Percentiles rank a stretch among this genome's conserved stretches.
These are phyloP conservation scores for Microcaecilia unicolor DNA, from an alignment of 2,797 vertebrate species.

Conservation along the genomic window DNA sequence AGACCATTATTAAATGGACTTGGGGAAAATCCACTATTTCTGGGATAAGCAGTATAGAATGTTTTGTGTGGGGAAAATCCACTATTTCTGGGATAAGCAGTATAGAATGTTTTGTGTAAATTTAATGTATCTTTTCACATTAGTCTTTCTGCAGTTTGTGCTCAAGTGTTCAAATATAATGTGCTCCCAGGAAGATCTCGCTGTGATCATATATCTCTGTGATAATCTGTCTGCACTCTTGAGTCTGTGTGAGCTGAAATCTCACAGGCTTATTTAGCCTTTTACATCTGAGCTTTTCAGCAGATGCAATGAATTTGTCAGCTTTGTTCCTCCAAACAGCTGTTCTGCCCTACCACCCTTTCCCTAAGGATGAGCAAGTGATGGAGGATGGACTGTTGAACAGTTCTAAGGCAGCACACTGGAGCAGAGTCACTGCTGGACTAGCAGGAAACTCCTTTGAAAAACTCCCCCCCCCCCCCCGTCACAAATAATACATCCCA, in stretches of 20 bases:
- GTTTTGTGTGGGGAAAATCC: too few species aligned
- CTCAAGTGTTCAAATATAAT: too few species aligned
- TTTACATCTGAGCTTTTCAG: conserved; percentile 35
- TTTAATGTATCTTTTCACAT: too few species aligned
- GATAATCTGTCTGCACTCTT: conserved; percentile 20
- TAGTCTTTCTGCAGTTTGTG: too few species aligned
- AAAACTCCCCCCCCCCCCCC: too few species aligned
- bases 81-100: too few species aligned
- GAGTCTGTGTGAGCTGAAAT: conserved; percentile 31
- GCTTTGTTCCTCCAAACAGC: conserved; percentile 53
- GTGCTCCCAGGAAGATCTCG: too few species aligned
- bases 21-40: too few species aligned
- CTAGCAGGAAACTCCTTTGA: conserved; percentile 40
- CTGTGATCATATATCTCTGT: conserved; percentile 14
- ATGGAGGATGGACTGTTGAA: conserved; percentile 44
- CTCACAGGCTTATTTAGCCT: conserved; percentile 29
- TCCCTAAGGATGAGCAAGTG: conserved; percentile 51
- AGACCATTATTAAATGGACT: too few species aligned
- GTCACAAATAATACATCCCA: conserved; percentile 34
- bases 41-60: too few species aligned
- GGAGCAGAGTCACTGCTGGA: conserved; percentile 38
- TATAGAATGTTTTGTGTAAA: too few species aligned
- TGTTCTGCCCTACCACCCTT: conserved; percentile 56
- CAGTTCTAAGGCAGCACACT: conserved; percentile 51
- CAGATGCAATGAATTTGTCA: conserved; percentile 33